These are phyloP conservation scores for Goniozus legneri DNA, from an alignment of 1,140 invertebrate genomes.

Conservation along the genomic window DNA sequence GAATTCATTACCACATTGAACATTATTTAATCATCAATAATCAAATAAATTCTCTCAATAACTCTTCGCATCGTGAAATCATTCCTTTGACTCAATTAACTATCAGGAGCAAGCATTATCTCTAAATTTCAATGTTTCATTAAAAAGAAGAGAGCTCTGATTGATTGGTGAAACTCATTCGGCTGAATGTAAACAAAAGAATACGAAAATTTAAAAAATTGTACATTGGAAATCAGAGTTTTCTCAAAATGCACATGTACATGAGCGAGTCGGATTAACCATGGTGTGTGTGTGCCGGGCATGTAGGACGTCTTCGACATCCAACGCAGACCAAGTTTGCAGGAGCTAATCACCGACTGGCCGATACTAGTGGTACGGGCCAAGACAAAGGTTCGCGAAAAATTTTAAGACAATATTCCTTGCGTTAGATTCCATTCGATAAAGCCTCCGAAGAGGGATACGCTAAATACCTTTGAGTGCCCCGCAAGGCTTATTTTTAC, in stretches of 20 bases:
- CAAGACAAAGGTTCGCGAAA: slow-evolving; percentile 61
- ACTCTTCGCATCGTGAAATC: no score
- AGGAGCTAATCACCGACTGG: slow-evolving; percentile 64
- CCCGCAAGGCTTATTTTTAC: slow-evolving; percentile 22
- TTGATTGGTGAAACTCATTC: no score
- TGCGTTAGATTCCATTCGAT: slow-evolving; percentile 18
- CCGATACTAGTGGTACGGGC: slow-evolving; percentile 59
- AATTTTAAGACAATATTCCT: slow-evolving; percentile 21
- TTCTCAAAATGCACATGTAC: slow-evolving; percentile 6
- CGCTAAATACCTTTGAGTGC: slow-evolving; percentile 11
- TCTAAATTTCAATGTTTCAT: slow-evolving; percentile 20
- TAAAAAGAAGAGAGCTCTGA: no score
- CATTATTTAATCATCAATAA: no score
- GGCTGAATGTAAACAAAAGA: background rate
- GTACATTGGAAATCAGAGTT: slow-evolving; percentile 10
- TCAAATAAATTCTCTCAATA: no score
- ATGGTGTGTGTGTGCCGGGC: slow-evolving; percentile 36
- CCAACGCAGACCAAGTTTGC: slow-evolving; percentile 61
- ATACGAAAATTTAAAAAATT: background rate
- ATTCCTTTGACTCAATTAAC: no score
- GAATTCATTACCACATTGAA: no score
- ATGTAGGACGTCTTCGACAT: slow-evolving; percentile 64
- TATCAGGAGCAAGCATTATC: slow-evolving; percentile 27
- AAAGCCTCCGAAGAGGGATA: slow-evolving; percentile 20
- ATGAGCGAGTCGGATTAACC: slow-evolving; percentile 29